Conservation (phyloP, 2,113 vertebrate genomes). For the Rhinichthys klamathensis region DNA sequence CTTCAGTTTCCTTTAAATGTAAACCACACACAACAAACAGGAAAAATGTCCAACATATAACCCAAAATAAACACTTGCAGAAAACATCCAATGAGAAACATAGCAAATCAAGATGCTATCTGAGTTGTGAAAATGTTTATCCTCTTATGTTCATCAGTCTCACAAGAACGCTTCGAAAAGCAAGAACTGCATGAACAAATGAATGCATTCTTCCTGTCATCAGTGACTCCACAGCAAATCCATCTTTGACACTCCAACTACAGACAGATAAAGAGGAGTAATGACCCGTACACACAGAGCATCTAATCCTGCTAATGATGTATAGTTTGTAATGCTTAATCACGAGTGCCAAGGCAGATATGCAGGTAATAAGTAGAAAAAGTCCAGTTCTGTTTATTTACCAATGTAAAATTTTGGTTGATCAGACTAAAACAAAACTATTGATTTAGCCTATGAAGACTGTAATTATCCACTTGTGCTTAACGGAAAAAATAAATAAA, state of each 20-base stretch:
- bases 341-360: not conserved
- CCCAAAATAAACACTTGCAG: not conserved
- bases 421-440: not conserved
- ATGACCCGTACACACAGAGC: not conserved
- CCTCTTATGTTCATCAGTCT: not conserved
- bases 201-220: conserved; percentile 13
- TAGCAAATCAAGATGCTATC: not conserved
- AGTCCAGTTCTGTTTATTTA: not conserved
- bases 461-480: not conserved
- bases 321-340: conserved; percentile 1
- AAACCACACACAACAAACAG: not conserved
- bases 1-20: not conserved
- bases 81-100: not conserved
- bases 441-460: not conserved
- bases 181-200: not conserved
- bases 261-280: conserved; percentile 1
- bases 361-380: not conserved
- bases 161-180: not conserved
- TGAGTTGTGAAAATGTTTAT: not conserved
- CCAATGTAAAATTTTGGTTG: not conserved
- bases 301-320: conserved; percentile 14
- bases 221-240: not conserved
- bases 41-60: not conserved
- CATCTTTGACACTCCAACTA: conserved; percentile 1
- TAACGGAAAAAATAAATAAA: not conserved